These are phyloP conservation scores for Microctonus brassicae DNA, from an alignment of 2,888 invertebrate genomes.

Conservation along the genomic window DNA sequence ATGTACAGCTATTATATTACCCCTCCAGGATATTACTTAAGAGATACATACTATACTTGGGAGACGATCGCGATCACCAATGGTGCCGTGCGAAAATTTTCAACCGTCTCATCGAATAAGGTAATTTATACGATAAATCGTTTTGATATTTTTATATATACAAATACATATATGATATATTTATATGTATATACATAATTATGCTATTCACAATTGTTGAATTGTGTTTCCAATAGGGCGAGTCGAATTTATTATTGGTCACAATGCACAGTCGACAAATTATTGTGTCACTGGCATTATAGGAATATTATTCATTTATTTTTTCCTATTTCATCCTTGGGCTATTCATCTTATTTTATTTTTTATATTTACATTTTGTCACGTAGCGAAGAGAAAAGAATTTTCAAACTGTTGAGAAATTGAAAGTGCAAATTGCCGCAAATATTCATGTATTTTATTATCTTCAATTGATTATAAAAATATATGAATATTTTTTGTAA, in stretches of 20 bases:
- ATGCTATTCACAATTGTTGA: neutral
- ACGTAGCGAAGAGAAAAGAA: too few relatives aligned
- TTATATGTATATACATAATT: neutral
- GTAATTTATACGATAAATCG: slow-evolving; percentile 11
- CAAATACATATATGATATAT: too few relatives aligned
- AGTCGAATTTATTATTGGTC: neutral
- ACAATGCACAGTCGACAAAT: neutral
- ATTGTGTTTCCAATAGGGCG: neutral
- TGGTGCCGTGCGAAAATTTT: slow-evolving; percentile 29
- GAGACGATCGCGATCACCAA: slow-evolving; percentile 14
- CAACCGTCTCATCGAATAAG: slow-evolving; percentile 6
- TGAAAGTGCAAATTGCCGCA: too few relatives aligned
- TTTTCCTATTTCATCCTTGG: neutral
- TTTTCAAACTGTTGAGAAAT: too few relatives aligned
- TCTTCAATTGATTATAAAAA: too few relatives aligned
- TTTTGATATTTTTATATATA: neutral
- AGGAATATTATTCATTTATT: neutral
- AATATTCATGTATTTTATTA: too few relatives aligned
- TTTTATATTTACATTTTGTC: too few relatives aligned
- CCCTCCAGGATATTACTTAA: slow-evolving; percentile 27
- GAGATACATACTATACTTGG: neutral
- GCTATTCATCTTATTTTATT: neutral
- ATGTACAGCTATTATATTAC: slow-evolving; percentile 5
- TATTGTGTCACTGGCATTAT: neutral
- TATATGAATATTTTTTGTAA: too few relatives aligned